These are phyloP conservation scores for Sarcoramphus papa DNA, from an alignment of 2,797 vertebrate genomes.

Conservation along the genomic window DNA sequence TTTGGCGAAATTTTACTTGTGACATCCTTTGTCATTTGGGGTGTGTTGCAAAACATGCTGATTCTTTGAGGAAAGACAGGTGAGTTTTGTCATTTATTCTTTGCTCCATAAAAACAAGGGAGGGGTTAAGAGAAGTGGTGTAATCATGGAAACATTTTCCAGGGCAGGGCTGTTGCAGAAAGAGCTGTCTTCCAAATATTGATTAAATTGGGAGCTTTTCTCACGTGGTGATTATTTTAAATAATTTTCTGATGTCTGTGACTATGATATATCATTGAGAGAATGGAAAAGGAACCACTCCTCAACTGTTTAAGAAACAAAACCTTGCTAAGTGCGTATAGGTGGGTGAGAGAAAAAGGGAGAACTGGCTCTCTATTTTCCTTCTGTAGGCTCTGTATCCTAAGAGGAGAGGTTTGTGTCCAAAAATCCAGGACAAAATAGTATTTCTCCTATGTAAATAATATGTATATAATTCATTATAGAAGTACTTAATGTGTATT, in stretches of 20 bases:
- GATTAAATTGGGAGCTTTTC: neutral
- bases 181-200: neutral
- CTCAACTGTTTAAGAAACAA: neutral
- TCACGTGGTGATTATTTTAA: rapidly evolving
- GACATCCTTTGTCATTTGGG: neutral
- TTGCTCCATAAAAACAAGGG: neutral
- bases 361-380: neutral
- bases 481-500: neutral
- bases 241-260: neutral
- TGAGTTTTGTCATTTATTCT: neutral
- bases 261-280: neutral
- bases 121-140: neutral
- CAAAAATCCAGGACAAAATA: neutral
- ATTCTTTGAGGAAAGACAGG: neutral
- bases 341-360: neutral
- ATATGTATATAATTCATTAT: neutral
- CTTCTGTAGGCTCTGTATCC: neutral
- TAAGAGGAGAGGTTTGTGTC: neutral
- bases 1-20: neutral
- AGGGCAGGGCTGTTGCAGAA: neutral
- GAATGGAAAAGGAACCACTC: neutral
- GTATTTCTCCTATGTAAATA: neutral
- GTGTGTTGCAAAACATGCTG: neutral
- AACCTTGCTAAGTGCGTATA: neutral
- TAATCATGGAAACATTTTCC: neutral